A percentile compares a stretch with the other conserved stretches of the same genome.
These are phyloP conservation scores for Drosophila miranda DNA, from an alignment of 1,140 invertebrate species.

Conservation along the genomic window DNA sequence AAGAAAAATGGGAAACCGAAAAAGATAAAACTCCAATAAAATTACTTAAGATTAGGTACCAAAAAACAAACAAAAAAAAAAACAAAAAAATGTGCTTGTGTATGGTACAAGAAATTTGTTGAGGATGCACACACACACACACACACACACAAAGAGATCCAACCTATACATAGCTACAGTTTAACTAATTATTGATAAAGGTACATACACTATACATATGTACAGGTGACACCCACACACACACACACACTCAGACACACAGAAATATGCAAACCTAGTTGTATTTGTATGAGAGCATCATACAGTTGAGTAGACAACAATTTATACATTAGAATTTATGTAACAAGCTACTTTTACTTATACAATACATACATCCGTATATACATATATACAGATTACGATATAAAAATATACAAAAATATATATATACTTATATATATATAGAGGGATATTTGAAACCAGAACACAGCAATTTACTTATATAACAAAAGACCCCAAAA, in stretches of 20 bases:
- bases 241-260: slow-evolving; percentile 32
- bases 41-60: slow-evolving; percentile 21
- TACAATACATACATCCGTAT: slow-evolving; percentile 42
- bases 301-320: slow-evolving; percentile 54
- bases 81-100: not conserved
- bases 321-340: slow-evolving; percentile 63
- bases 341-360: slow-evolving; percentile 60
- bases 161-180: slow-evolving; percentile 38
- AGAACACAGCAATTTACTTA: slow-evolving; percentile 75
- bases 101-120: slow-evolving; percentile 35
- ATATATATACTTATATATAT: slow-evolving; percentile 23
- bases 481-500: slow-evolving; percentile 25
- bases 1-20: slow-evolving; percentile 26
- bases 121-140: slow-evolving; percentile 17
- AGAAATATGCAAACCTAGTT: slow-evolving; percentile 39
- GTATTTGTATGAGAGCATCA: slow-evolving; percentile 52
- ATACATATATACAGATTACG: slow-evolving; percentile 26
- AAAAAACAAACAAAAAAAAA: not conserved
- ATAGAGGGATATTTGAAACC: slow-evolving; percentile 58
- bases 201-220: slow-evolving; percentile 80
- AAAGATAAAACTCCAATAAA: slow-evolving; percentile 34
- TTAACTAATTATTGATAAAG: slow-evolving; percentile 56
- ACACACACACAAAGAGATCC: slow-evolving; percentile 18
- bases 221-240: slow-evolving; percentile 51
- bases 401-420: slow-evolving; percentile 42